Base-by-base conservation (phyloP, 2,888 invertebrate genomes). In the Drosophila pseudotakahashii region DNA sequence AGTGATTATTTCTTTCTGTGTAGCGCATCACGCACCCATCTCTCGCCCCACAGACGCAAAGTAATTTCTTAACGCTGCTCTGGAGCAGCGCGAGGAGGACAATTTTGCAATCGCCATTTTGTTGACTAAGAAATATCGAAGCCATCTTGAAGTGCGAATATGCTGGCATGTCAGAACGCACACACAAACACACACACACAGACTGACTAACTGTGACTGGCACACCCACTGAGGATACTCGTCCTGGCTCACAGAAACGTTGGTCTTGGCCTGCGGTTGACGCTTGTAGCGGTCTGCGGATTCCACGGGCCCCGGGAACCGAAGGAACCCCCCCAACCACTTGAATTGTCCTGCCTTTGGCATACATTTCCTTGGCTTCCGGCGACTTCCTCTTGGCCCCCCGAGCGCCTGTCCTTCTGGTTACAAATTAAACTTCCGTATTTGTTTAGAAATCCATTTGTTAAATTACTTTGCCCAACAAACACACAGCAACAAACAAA, bases 401-500 rank as follows among this genome's bases (percentile, higher is more conserved):
- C 53, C 48, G 44, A 60, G 63, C 63, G 54, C 59, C 42, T 81
- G 83, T 88, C 84, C 81, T 83, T 81, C 74, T 74, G 81, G 86
- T 84, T 88, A 82, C 85, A 85, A 80, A 85, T 85, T 80, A 85
- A 81, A 87, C 87, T 81, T 86, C 83, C 88, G 87, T 86, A 82
- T 85, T 89, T 84, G 85, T 85, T 87, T 80, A 80, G 87, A 85
- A 87, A 89, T 89, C 89, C 89, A 87, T 87, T 89, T 87, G 88
- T 87, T 87, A 89, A 87, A 87, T 87, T 89, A 85, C 89, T 89
- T 88, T 79, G 71, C 67, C 73, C 87, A 67, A 73, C 68, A 75
- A 55, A 60, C 69, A 50, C 36, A 50, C 36, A 30, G 36, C 19
- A 36, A 11, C 42, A 26, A 9, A 45, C n/a, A 45, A 9, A 14